Evolutionary conservation across 1,140 invertebrate genomes (phyloP), one percentile per base, ranked within the genome.

Genomic region (Rhyzopertha dominica): DNA sequence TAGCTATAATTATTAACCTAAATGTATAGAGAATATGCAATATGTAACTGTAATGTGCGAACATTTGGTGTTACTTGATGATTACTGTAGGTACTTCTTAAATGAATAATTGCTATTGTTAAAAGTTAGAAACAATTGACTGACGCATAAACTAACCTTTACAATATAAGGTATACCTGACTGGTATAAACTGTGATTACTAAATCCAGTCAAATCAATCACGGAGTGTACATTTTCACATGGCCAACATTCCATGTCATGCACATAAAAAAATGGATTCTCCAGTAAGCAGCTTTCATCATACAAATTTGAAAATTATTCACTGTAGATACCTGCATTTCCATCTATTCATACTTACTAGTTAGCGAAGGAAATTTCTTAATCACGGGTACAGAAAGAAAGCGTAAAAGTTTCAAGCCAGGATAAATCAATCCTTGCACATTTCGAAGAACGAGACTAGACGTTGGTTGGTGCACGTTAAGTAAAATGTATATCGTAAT

Each of bases 201-300:
- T 35, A 42, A 53, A 48, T 24, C 58, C 59, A 24, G 63, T 62
- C 44, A 66, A 44, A 45, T 65, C 56, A 12, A 65, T 53, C 48
- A 87, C 66, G 48, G 76, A 77, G 53, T 74, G 68, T 0, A 84
- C 72, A 56, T 74, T 66, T 61, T 77, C 77, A 56, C 85, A 87
- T 5, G 84, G 82, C 81, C 81, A 85, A 58, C 85, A 87, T 56
- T 86, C 82, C 72, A 86, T 79, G 54, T 83, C 78, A 1, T 72
- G 64, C 5, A 84, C 73, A 54, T 75, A 72, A 59, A 85, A 87
- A 57, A 77, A 85, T 36, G 84, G 84, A 67, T 89, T 87, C 62
- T 81, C 74, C 19, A 87, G 62, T 24, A 89, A 63, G 64, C 85
- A 89, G 62, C 78, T 79, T 69, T 89, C 85, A 71, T 87, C 84